These are phyloP conservation scores for Sebastes dallii DNA, from an alignment of 2,797 vertebrate genomes.

Conservation along the genomic window DNA sequence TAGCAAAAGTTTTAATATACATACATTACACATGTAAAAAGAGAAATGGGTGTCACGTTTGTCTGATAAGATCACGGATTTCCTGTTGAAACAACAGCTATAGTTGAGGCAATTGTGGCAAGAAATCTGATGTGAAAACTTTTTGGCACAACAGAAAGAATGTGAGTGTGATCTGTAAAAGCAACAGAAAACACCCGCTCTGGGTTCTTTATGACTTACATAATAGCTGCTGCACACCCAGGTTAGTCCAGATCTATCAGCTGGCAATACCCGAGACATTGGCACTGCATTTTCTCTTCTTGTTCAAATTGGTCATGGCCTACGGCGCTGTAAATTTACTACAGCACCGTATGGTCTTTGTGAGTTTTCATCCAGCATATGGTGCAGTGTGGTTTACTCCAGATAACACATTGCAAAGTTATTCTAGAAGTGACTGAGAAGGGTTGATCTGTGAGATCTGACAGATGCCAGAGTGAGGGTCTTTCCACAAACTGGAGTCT, in stretches of 20 bases:
- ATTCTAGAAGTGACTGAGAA: conserved; percentile 11
- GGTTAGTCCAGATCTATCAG: not conserved
- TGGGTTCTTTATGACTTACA: not conserved
- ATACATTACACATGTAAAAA: not conserved
- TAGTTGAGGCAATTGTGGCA: not conserved
- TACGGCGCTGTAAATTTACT: conserved; percentile 1
- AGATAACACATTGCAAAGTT: not conserved
- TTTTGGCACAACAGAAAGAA: not conserved
- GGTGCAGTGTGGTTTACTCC: not conserved
- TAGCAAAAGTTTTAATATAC: not conserved
- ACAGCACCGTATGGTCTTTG: not conserved
- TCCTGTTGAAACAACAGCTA: conserved; percentile 5
- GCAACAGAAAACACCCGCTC: not conserved
- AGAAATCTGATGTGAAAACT: not conserved
- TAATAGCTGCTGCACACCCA: not conserved
- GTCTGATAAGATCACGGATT: not conserved
- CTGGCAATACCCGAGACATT: not conserved
- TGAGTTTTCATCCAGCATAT: conserved; percentile 17
- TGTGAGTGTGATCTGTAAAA: not conserved
- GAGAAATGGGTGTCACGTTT: not conserved
- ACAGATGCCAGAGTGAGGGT: not conserved
- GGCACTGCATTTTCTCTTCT: not conserved
- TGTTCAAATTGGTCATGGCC: not conserved
- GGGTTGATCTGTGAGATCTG: not conserved
- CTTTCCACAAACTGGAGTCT: not conserved